These are phyloP conservation scores for Epirrhoe tristata DNA, from an alignment of 2,888 invertebrate species.

Conservation along the genomic window DNA sequence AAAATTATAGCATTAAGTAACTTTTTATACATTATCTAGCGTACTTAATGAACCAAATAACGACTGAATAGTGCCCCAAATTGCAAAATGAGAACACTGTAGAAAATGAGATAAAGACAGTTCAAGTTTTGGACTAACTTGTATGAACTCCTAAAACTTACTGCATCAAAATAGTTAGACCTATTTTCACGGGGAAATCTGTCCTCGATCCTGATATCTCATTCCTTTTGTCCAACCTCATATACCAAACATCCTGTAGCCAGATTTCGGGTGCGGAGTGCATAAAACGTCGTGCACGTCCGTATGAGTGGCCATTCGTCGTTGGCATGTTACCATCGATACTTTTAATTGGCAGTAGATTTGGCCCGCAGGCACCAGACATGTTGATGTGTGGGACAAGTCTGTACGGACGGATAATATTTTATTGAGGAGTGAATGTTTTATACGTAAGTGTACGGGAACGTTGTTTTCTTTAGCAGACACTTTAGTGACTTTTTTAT, in stretches of 20 bases:
- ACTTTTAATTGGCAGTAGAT: conserved; percentile 82
- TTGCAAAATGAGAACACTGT: background rate
- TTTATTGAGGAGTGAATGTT: conserved; percentile 16
- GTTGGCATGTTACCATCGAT: conserved; percentile 73
- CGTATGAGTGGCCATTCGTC: conserved; percentile 66
- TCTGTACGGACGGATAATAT: conserved; percentile 43
- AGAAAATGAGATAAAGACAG: background rate
- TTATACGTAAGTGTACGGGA: background rate
- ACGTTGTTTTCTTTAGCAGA: background rate
- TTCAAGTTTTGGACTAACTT: background rate
- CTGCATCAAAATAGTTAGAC: background rate
- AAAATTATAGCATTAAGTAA: background rate
- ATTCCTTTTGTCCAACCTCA: conserved; percentile 27
- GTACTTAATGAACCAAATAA: background rate
- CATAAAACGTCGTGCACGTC: conserved; percentile 61
- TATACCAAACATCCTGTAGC: conserved; percentile 53
- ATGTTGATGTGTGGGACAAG: conserved; percentile 66
- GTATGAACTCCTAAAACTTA: background rate
- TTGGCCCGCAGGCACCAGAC: conserved; percentile 67
- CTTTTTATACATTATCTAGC: background rate
- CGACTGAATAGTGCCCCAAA: background rate
- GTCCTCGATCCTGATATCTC: conserved; percentile 11
- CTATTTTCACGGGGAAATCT: background rate
- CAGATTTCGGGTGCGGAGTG: conserved; percentile 49
- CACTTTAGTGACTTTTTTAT: background rate